These are phyloP conservation scores for Bibio marci DNA, from an alignment of 2,888 invertebrate genomes.

Conservation along the genomic window DNA sequence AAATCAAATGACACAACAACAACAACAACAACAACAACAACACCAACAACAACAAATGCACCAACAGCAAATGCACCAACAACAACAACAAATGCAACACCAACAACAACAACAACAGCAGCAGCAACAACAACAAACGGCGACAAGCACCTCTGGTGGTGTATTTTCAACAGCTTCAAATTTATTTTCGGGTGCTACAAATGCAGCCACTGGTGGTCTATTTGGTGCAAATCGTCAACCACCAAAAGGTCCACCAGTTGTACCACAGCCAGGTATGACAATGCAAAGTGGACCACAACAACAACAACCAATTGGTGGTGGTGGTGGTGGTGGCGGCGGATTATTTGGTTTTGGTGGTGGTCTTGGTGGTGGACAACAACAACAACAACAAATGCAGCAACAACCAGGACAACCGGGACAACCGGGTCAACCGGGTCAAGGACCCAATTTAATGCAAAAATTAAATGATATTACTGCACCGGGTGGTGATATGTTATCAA, in stretches of 20 bases:
- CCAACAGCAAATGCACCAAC: slow-evolving; percentile 12
- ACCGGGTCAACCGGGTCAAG: slow-evolving; percentile 25
- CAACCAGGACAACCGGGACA: slow-evolving; percentile 27
- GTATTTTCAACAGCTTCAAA: slow-evolving; percentile 29
- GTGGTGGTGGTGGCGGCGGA: slow-evolving; percentile 13
- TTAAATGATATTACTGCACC: slow-evolving; percentile 77
- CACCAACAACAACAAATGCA: slow-evolving; percentile 11
- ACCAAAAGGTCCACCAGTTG: slow-evolving; percentile 32
- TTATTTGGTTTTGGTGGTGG: slow-evolving; percentile 16
- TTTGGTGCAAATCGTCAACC: slow-evolving; percentile 28
- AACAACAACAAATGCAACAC: slow-evolving; percentile 12
- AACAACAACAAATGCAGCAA: slow-evolving; percentile 31
- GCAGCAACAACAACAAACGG: slow-evolving; percentile 24
- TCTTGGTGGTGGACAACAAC: slow-evolving; percentile 21
- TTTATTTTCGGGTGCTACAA: slow-evolving; percentile 30
- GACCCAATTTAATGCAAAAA: slow-evolving; percentile 65
- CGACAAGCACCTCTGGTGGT: slow-evolving; percentile 25
- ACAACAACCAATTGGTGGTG: slow-evolving; percentile 15
- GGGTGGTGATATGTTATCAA: slow-evolving; percentile 78
- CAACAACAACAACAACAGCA: slow-evolving; percentile 17
- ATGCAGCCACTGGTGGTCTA: slow-evolving; percentile 31
- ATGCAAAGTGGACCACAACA: slow-evolving; percentile 6
- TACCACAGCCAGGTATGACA: slow-evolving; percentile 2
- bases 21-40: slow-evolving; percentile 14
- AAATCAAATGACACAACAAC: slow-evolving; percentile 13